These are phyloP conservation scores for Mungos mungo DNA, from an alignment of 2,113 vertebrate genomes.

Conservation along the genomic window DNA sequence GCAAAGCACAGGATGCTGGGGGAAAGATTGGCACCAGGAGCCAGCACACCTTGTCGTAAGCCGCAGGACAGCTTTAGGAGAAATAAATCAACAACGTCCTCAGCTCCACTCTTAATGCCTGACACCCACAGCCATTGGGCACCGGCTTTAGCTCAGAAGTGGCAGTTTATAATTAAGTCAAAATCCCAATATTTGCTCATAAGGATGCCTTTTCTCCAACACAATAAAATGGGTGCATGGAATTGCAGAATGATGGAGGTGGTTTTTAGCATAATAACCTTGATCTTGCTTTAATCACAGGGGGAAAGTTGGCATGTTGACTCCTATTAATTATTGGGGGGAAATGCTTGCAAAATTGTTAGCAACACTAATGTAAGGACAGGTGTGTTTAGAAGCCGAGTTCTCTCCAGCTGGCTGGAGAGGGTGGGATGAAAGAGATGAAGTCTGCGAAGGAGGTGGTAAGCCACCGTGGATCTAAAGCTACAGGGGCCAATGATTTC, in stretches of 20 bases:
- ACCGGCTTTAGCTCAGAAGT: background rate
- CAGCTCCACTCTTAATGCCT: background rate
- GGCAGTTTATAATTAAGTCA: background rate
- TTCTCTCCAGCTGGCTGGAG: background rate
- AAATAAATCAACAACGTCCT: background rate
- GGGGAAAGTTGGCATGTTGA: background rate
- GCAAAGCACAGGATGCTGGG: no score
- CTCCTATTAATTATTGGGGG: background rate
- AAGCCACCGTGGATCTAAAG: background rate
- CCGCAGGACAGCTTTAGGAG: no score
- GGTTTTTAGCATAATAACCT: background rate
- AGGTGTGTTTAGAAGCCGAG: background rate
- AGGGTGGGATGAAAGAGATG: background rate
- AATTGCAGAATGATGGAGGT: background rate
- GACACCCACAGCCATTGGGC: background rate
- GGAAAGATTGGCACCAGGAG: background rate
- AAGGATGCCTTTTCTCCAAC: background rate
- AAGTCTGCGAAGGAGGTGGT: background rate
- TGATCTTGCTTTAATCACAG: background rate
- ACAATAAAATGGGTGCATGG: background rate
- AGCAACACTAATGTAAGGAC: background rate
- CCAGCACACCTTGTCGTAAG: no score
- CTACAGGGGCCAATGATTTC: background rate
- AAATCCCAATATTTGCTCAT: no score
- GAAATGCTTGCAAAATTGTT: background rate